phyloP scores from a whole-genome alignment of 1,140 invertebrate species.

The Zaprionus nigranus region DNA sequence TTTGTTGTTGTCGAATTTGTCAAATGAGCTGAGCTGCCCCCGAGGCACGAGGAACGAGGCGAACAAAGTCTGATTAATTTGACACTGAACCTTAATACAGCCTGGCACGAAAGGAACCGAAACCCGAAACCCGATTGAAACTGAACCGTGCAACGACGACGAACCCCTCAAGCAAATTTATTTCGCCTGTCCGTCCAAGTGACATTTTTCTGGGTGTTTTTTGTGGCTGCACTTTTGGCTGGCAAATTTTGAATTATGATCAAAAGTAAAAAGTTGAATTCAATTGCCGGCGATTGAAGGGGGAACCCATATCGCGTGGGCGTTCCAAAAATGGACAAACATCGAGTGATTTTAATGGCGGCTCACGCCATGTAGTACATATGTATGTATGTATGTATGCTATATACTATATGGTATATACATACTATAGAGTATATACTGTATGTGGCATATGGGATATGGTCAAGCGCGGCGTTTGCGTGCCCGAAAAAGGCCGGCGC shows the following conservation, averaged over 20 bases:
- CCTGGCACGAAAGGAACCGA: slow-evolving; percentile 62
- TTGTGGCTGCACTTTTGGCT: slow-evolving; percentile 57
- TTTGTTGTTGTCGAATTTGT: slow-evolving; percentile 64
- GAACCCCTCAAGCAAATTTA: slow-evolving; percentile 55
- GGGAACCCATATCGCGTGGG: slow-evolving; percentile 52
- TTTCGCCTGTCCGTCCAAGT: slow-evolving; percentile 41
- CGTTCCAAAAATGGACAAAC: slow-evolving; percentile 77
- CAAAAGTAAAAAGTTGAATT: slow-evolving; percentile 58
- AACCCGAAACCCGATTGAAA: slow-evolving; percentile 26
- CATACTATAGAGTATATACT: slow-evolving; percentile 33
- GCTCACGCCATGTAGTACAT: slow-evolving; percentile 27
- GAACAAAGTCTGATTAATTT: slow-evolving; percentile 80
- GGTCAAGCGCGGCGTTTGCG: slow-evolving; percentile 65
- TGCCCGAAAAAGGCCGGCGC: slow-evolving; percentile 74
- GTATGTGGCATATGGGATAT: slow-evolving; percentile 46
- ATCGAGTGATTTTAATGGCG: slow-evolving; percentile 72
- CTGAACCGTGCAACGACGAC: background rate
- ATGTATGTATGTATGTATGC: slow-evolving; percentile 9
- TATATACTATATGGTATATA: slow-evolving; percentile 21
- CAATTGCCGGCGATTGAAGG: slow-evolving; percentile 44
- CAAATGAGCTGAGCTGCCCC: slow-evolving; percentile 43
- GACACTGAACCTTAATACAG: slow-evolving; percentile 73
- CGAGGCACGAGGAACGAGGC: slow-evolving; percentile 3
- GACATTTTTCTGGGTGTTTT: slow-evolving; percentile 45
- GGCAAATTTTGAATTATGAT: slow-evolving; percentile 71